Base-by-base conservation (phyloP, 2,113 vertebrate genomes). In the Thomomys bottae region DNA sequence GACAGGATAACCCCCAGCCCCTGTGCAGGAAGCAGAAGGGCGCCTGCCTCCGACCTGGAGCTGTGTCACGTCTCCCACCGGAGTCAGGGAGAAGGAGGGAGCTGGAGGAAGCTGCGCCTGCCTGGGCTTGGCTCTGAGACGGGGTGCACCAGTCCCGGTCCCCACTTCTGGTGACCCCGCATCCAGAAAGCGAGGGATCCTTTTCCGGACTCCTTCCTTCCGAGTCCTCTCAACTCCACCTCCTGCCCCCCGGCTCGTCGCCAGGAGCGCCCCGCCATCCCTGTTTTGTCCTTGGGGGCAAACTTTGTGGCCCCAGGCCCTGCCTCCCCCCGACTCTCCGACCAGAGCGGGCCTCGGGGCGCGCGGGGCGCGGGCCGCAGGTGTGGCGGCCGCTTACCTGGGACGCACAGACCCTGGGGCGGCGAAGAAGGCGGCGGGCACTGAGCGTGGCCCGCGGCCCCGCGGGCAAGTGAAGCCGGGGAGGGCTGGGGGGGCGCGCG, bases 391-490 rank as follows among this genome's bases (percentile, higher is more conserved):
- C 88, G 84, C 96, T 97, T 96, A 95, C 94, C 94, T 96, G 94
- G 95, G 96, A 89, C 93, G 72, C 77, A 30, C 94, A 84, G 95
- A 93, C 93, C 95, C 28, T 91, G 93, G 96, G 96, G 95, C 95
- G 92, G 96, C 88, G 72, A 84, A 49, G 77, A 17, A 94, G 88
- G 87, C 72, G 40, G 92, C 77, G 73, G 77, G 92, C 93, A 32
- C 88, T 28, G 84, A 76, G 95, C 96, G 94, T 97, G 96, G 96
- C 96, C 95, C 84, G 96, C 95, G 78, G 96, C 96, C 96, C 95
- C 84, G 96, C 95, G 78, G 96, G 95, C 96, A 86, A 95, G 71
- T 72, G 90, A 94, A 94, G 96, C 97, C 96, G 88, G 97, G 91
- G 95, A 93, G 94, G 96, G 98, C 94, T 96, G 96, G 36, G 93